These are phyloP conservation scores for Aphyosemion australe DNA, from an alignment of 2,113 vertebrate species.

Conservation along the genomic window DNA sequence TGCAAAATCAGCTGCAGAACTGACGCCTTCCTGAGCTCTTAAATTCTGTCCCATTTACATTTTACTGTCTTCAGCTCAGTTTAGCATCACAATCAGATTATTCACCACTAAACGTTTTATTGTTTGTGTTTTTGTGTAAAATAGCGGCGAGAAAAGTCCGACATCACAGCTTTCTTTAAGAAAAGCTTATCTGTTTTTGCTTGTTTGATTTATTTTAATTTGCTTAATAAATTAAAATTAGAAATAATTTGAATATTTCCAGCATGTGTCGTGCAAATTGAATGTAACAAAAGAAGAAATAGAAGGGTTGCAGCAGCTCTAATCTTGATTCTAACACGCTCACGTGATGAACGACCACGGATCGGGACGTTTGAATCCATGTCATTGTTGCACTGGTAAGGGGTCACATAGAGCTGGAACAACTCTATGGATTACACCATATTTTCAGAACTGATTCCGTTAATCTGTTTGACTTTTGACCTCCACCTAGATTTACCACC, in stretches of 20 bases:
- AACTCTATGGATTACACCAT: slow-evolving; percentile 35
- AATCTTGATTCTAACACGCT: slow-evolving; percentile 30
- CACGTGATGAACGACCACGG: slow-evolving; percentile 3
- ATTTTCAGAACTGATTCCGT: slow-evolving; percentile 50
- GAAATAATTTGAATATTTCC: too few relatives aligned
- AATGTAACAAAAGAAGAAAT: too few relatives aligned
- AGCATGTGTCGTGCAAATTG: too few relatives aligned
- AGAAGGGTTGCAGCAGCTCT: slow-evolving; percentile 14
- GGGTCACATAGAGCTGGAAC: slow-evolving; percentile 8
- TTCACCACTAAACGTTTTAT: too few relatives aligned
- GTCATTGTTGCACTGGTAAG: slow-evolving; percentile 1
- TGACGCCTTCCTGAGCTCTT: background rate
- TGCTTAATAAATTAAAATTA: too few relatives aligned
- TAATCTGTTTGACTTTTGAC: slow-evolving; percentile 46
- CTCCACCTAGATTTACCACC: slow-evolving; percentile 30
- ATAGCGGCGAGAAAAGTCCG: background rate
- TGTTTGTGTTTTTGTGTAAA: background rate
- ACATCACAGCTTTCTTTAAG: too few relatives aligned
- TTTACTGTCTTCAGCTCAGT: background rate
- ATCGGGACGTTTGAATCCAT: slow-evolving; percentile 19
- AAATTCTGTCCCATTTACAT: background rate
- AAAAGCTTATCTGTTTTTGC: too few relatives aligned
- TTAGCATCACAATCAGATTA: background rate
- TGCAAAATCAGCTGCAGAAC: background rate
- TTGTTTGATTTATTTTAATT: too few relatives aligned